These are phyloP conservation scores for Trimorus sp. DNA, from an alignment of 2,888 invertebrate genomes.

Conservation along the genomic window DNA sequence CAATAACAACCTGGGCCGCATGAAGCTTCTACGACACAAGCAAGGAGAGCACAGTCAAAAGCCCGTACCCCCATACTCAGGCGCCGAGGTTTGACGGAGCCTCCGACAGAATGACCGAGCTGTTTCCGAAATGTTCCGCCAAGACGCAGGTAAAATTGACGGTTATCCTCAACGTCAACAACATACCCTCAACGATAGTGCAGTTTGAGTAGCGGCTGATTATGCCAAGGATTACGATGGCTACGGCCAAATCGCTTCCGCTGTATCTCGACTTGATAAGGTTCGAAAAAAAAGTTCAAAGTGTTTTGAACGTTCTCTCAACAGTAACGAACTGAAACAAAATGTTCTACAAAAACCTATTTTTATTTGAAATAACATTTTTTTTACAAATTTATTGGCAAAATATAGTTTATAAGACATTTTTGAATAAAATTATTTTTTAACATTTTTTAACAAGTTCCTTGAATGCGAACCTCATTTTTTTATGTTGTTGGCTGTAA, in stretches of 20 bases:
- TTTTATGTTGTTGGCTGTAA: too few species aligned
- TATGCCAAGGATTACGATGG: slow-evolving; percentile 58
- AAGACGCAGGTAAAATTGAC: slow-evolving; percentile 78
- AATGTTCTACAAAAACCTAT: too few species aligned
- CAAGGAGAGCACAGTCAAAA: slow-evolving; percentile 70
- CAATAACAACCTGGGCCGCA: slow-evolving; percentile 81
- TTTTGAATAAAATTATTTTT: too few species aligned
- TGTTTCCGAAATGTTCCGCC: slow-evolving; percentile 79
- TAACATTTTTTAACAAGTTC: too few species aligned
- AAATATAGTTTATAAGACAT: too few species aligned
- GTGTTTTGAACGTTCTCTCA: too few species aligned
- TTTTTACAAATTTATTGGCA: too few species aligned
- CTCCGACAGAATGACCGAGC: slow-evolving; percentile 68
- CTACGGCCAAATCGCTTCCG: slow-evolving; percentile 57
- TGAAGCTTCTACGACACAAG: slow-evolving; percentile 76
- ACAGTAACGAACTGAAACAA: too few species aligned
- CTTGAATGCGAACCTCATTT: too few species aligned
- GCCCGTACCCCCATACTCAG: slow-evolving; percentile 43
- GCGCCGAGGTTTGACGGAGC: slow-evolving; percentile 1
- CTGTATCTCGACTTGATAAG: slow-evolving; percentile 44
- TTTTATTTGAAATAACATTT: too few species aligned
- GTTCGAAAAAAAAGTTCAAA: too few species aligned
- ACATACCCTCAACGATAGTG: slow-evolving; percentile 68
- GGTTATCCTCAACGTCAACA: slow-evolving; percentile 79
- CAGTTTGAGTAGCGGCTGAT: slow-evolving; percentile 39